Base-by-base conservation (phyloP, 1,140 invertebrate species). In the Maconellicoccus hirsutus region DNA sequence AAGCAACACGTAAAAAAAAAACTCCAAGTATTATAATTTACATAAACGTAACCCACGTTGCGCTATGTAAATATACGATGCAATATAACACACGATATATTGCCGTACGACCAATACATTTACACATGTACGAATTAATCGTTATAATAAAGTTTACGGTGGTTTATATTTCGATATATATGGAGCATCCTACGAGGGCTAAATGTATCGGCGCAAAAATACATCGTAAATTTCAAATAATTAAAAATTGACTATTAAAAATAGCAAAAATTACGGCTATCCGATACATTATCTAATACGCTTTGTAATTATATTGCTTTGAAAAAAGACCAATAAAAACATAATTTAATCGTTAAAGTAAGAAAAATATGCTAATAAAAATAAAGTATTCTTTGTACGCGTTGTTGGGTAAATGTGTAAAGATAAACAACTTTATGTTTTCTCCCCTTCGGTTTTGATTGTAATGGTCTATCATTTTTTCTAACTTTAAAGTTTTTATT, bases 331-430 rank as follows among this genome's bases (percentile, higher is more conserved):
- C 42, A 52, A 52, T 52, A 52, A 52, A 52, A 52, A 52, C 42
- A 52, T 52, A 52, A 52, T 52, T 52, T 16, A 52, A 52, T 52
- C 42, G 42, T 52, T 52, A 52, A 52, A 52, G 42, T 52, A 52
- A 52, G 42, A 52, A 52, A 52, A 52, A 52, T 52, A 52, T 52
- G 42, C 42, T 52, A 52, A 52, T 52, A 52, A 52, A 52, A 52
- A 52, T 52, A 52, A 52, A 52, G 42, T 52, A 52, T 52, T 52
- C 42, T 52, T 16, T 52, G 42, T 52, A 52, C 42, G 42, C 42
- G 42, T 52, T 19, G n/a, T 33, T 52, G 42, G 2, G 42, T 52
- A 52, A 33, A 12, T 33, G 12, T 12, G 12, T 33, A 52, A 52
- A 52, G 42, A 52, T 52, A 52, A 52, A 52, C 42, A 52, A 52